Evolutionary conservation across 2,888 invertebrate species (phyloP).

Genomic region (Ditula angustiorana): DNA sequence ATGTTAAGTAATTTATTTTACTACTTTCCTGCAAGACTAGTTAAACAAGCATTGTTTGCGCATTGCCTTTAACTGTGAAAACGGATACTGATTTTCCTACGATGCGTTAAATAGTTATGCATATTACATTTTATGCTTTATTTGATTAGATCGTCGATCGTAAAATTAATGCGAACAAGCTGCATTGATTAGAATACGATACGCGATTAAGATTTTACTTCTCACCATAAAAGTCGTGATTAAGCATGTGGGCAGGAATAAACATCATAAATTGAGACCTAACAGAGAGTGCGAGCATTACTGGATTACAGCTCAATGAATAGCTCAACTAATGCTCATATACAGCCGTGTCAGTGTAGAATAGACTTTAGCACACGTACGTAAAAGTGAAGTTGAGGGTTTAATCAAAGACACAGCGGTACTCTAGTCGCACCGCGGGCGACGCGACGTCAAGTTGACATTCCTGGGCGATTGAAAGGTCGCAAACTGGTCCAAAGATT

Average conservation of each 20-base stretch:
- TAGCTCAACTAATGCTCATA: conserved; percentile 42
- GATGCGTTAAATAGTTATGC: not conserved
- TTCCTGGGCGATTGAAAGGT: conserved; percentile 62
- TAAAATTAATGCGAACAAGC: not conserved
- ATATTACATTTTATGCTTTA: not conserved
- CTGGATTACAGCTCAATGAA: conserved; percentile 53
- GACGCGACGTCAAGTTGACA: conserved; percentile 56
- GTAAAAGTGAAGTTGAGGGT: conserved; percentile 40
- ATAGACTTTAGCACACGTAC: conserved; percentile 44
- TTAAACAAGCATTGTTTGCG: not conserved
- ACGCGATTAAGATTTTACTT: conserved; percentile 11
- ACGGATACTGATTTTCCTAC: not conserved
- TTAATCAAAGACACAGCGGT: conserved; percentile 54
- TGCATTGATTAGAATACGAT: not conserved
- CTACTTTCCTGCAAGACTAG: not conserved
- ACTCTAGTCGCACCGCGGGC: conserved; percentile 62
- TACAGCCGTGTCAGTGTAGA: conserved; percentile 47
- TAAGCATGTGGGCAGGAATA: conserved; percentile 46
- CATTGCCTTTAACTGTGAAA: not conserved
- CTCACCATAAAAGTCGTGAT: conserved; percentile 25
- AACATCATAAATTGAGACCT: conserved; percentile 60
- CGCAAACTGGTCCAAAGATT: conserved; percentile 62
- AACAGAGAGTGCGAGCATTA: conserved; percentile 62
- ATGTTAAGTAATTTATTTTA: too few relatives aligned
- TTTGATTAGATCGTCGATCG: not conserved